A percentile compares a stretch with the other conserved stretches of the same genome.
Evolutionary conservation across 1,140 invertebrate species (phyloP).

Genomic region (Tetramorium simillimum): DNA sequence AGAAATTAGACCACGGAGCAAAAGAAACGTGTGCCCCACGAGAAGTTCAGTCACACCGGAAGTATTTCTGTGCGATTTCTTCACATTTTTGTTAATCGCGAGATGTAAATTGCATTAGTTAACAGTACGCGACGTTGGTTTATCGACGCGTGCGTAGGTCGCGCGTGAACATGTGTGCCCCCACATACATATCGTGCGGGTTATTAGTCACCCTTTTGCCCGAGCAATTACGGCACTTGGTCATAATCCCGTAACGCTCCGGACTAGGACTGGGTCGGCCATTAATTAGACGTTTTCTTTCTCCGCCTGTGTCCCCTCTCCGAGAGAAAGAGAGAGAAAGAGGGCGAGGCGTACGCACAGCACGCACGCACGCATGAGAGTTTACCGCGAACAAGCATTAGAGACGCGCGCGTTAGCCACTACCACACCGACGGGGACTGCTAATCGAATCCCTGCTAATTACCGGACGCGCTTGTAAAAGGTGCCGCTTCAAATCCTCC

Average conservation of each 20-base stretch:
- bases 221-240: slow-evolving; percentile 65
- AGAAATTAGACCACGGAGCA: neutral
- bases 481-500: slow-evolving; percentile 28
- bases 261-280: slow-evolving; percentile 52
- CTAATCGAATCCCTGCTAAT: slow-evolving; percentile 57
- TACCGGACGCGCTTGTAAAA: slow-evolving; percentile 47
- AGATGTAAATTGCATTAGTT: slow-evolving; percentile 36
- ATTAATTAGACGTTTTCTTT: slow-evolving; percentile 59
- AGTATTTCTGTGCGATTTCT: neutral
- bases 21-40: neutral
- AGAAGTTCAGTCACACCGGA: neutral
- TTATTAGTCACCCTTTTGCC: slow-evolving; percentile 71
- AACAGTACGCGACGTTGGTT: slow-evolving; percentile 21
- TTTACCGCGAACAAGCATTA: slow-evolving; percentile 25
- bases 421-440: neutral
- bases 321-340: neutral
- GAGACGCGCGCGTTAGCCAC: neutral
- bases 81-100: slow-evolving; percentile 31
- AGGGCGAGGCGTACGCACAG: neutral
- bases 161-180: slow-evolving; percentile 1
- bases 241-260: slow-evolving; percentile 64
- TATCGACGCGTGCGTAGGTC: neutral
- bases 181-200: slow-evolving; percentile 6
- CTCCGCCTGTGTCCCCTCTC: slow-evolving; percentile 13
- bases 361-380: neutral